Conservation (phyloP, 2,797 vertebrate genomes). For the Molossus molossus region DNA sequence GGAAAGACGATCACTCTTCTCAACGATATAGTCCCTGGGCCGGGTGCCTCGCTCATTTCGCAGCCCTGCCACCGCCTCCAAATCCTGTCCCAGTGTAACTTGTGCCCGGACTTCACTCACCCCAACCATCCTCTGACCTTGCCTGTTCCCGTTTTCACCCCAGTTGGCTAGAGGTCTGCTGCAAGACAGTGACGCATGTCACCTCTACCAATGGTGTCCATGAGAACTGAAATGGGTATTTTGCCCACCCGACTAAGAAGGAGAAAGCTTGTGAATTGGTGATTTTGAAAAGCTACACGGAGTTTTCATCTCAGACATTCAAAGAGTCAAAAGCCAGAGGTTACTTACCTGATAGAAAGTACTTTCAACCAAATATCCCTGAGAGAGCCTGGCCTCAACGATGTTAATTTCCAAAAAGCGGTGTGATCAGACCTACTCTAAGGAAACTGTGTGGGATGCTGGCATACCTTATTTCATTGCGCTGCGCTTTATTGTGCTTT, state of each 20-base stretch:
- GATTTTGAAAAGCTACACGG: neutral
- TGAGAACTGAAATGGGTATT: neutral
- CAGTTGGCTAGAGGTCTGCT: neutral
- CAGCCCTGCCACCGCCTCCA: neutral
- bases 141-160: neutral
- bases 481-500: neutral
- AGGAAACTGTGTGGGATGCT: neutral
- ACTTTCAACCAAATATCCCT: neutral
- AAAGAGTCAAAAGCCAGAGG: conserved; percentile 3
- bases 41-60: neutral
- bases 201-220: neutral
- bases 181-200: neutral
- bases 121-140: neutral
- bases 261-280: neutral
- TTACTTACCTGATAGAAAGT: neutral
- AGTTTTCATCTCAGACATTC: conserved; percentile 4
- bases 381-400: neutral
- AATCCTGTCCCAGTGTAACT: neutral
- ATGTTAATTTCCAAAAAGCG: neutral
- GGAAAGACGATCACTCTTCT: neutral
- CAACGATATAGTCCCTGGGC: neutral
- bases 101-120: neutral
- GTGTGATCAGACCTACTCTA: neutral
- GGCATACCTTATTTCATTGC: neutral
- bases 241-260: neutral